Base-by-base conservation (phyloP, 2,797 vertebrate species). In the Premnoplex brunnescens region DNA sequence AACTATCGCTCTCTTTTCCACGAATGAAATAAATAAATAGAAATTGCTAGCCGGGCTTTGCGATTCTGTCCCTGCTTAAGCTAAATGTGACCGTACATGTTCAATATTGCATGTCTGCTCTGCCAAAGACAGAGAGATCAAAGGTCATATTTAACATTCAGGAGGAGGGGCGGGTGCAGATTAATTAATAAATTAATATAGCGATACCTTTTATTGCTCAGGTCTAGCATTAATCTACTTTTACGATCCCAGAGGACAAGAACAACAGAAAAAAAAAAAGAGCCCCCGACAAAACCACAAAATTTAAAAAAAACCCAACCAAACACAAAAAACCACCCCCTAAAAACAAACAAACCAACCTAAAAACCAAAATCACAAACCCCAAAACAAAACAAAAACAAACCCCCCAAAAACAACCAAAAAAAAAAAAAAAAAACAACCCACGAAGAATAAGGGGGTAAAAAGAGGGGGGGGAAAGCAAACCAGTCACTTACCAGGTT, bases 401-500 rank as follows among this genome's bases (percentile, higher is more conserved):
- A 27, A 44, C n/a, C n/a, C 28, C 17, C 18, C 18, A 18, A 43
- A 39, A 39, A 39, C 37, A 37, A 43, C 43, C 43, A 17, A 43
- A 43, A 43, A 44, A 22, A 43, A 16, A 43, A 27, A 44, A 21
- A 36, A 41, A n/a, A 19, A 41, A 14, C 9, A 27, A 10, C 14
- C 22, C 74, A 69, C 91, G 66, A 80, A 34, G 37, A 93, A 94
- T 12, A 92, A 91, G 68, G 39, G 83, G 93, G 84, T 43, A 10
- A 21, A 21, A 32, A 26, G 21, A 48, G 46, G 22, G 55, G 62
- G 91, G 81, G 30, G 83, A 54, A 44, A 97, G 96, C 97, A 97
- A 97, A 98, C 97, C 97, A 97, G 98, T 98, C 98, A 99, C 99
- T 98, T 99, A 99, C 99, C 99, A 98, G 98, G 98, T 97, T 98